Conservation (phyloP, 2,113 vertebrate genomes). For the Centropristis striata region DNA sequence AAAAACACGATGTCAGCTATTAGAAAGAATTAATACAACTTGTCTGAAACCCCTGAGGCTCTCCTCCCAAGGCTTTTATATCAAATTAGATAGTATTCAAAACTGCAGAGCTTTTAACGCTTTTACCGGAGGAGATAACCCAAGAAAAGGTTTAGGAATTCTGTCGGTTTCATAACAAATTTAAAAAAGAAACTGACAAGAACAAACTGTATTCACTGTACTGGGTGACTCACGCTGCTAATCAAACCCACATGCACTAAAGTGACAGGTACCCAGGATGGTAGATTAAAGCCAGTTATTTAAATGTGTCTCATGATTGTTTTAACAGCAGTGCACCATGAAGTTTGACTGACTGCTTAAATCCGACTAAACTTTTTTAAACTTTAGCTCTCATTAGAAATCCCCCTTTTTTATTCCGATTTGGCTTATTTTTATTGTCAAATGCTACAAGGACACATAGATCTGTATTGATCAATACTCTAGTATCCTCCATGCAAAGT, state of each 20-base stretch:
- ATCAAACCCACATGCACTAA: not conserved
- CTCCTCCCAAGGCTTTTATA: not conserved
- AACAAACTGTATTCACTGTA: not conserved
- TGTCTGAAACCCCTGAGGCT: not conserved
- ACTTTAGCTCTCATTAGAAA: not conserved
- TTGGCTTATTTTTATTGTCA: no score
- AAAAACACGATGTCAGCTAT: conserved; percentile 13
- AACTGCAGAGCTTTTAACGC: conserved; percentile 11
- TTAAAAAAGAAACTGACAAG: not conserved
- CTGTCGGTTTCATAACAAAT: conserved; percentile 3
- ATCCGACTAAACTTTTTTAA: not conserved
- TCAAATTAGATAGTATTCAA: conserved; percentile 13
- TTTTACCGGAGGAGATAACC: conserved; percentile 9
- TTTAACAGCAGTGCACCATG: not conserved
- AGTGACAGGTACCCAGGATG: not conserved
- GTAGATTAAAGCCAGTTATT: not conserved
- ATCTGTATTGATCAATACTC: no score
- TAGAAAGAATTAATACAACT: conserved; percentile 3
- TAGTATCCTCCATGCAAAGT: no score
- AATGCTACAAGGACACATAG: no score
- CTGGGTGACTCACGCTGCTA: not conserved
- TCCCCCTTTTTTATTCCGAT: no score
- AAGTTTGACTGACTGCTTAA: not conserved
- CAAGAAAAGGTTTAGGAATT: conserved; percentile 13
- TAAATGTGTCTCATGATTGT: not conserved